Conservation (phyloP, 2,797 vertebrate species). For the Scomberomorus guttatus region DNA sequence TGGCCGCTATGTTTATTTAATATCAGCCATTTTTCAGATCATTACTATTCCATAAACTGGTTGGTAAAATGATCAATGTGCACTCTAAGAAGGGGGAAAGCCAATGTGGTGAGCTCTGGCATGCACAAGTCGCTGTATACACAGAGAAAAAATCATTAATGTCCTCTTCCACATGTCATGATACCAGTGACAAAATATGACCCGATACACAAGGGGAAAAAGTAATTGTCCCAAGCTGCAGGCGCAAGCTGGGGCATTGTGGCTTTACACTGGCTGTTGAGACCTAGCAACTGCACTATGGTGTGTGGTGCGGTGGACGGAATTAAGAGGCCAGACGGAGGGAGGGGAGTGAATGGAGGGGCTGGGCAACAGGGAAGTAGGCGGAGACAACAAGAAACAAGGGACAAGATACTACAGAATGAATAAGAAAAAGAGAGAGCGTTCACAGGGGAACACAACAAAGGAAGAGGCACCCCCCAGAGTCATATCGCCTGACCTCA, state of each 20-base stretch:
- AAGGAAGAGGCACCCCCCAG: conserved; percentile 64
- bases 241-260: conserved; percentile 54
- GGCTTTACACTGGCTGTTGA: conserved; percentile 68
- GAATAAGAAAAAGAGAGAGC: conserved; percentile 48
- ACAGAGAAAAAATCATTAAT: conserved; percentile 56
- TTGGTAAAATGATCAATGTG: conserved; percentile 71
- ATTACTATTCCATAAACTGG: conserved; percentile 64
- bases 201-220: conserved; percentile 35
- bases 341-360: conserved; percentile 48
- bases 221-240: conserved; percentile 47
- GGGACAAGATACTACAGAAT: conserved; percentile 64
- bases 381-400: conserved; percentile 51
- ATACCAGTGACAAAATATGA: conserved; percentile 60
- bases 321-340: conserved; percentile 55
- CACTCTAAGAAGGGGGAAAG: conserved; percentile 44
- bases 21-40: conserved; percentile 66
- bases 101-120: conserved; percentile 62
- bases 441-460: conserved; percentile 58
- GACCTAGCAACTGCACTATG: conserved; percentile 59
- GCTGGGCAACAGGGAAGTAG: conserved; percentile 39
- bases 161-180: conserved; percentile 41
- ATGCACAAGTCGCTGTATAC: conserved; percentile 45
- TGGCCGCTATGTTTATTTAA: conserved; percentile 65
- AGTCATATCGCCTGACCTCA: conserved; percentile 71
- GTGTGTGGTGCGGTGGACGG: conserved; percentile 54